These are phyloP conservation scores for Cardiocondyla obscurior DNA, from an alignment of 1,140 invertebrate genomes.

Conservation along the genomic window DNA sequence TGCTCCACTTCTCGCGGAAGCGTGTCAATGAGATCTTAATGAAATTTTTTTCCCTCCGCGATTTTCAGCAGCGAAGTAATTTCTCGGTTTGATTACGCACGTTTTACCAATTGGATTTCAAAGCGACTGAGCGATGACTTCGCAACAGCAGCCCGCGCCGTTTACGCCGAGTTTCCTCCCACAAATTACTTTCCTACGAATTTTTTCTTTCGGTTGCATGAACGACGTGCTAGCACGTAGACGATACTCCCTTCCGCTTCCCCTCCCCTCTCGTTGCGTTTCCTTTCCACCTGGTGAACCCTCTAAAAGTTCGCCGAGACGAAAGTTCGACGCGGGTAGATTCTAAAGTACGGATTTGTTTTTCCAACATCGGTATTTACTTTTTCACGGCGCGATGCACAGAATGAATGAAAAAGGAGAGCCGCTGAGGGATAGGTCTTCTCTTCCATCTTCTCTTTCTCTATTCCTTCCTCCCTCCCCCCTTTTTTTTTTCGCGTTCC, in stretches of 20 bases:
- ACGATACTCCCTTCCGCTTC: not conserved
- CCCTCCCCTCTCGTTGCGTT: not conserved
- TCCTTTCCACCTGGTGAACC: constrained; percentile 54
- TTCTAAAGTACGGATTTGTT: constrained; percentile 80
- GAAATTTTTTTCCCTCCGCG: constrained; percentile 38
- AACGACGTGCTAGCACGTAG: constrained; percentile 63
- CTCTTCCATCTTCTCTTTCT: not conserved
- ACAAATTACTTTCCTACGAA: constrained; percentile 67
- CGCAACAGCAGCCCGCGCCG: constrained; percentile 24
- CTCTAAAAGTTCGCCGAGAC: constrained; percentile 66
- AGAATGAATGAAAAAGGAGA: constrained; percentile 70
- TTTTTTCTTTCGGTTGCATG: constrained; percentile 51
- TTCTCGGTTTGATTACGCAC: constrained; percentile 50
- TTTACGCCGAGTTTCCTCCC: constrained; percentile 51
- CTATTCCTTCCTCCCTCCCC: not conserved
- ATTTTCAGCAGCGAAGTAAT: constrained; percentile 25
- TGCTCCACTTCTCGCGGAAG: constrained; percentile 3
- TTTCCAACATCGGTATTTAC: constrained; percentile 79
- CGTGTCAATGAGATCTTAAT: constrained; percentile 53
- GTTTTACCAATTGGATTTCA: constrained; percentile 32
- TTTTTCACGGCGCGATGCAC: constrained; percentile 73
- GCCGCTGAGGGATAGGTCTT: constrained; percentile 16
- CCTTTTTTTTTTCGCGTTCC: not conserved
- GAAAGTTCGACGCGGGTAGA: constrained; percentile 73
- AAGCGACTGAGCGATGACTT: constrained; percentile 57